Evolutionary conservation across 2,888 invertebrate species (phyloP), one percentile per base, ranked within the genome.

Genomic region (Phortica okadai): DNA sequence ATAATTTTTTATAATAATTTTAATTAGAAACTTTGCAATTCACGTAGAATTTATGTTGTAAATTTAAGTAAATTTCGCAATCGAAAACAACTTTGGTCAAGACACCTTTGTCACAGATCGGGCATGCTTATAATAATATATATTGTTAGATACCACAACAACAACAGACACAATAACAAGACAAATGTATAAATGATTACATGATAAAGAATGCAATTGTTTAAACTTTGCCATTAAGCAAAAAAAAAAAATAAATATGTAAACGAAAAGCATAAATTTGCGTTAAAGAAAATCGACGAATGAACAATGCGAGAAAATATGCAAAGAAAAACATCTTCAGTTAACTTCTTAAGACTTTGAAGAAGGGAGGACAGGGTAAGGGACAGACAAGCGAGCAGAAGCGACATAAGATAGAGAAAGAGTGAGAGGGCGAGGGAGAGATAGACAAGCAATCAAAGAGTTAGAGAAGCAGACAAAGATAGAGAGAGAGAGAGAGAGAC

Each of bases 171-270:
- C 21, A 21, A 21, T 21, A 21, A 21, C 21, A 21, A 21, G 21
- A 21, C 21, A 50, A 50, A 50, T 50, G 14, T 50, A 50, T 50
- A 50, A 11, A 50, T 50, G 8, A 5, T 50, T 54, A 14, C 41
- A 66, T 77, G 75, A 74, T 74, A 76, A 79, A 58, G 74, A 73
- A 45, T 76, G 80, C 80, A 81, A 79, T 80, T 77, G 77, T 77
- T 80, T 82, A 79, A 84, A 81, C 85, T 86, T 86, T 84, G 88
- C 79, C 85, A 88, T 88, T 88, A 76, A 77, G 11, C 16, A 70
- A 54, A 42, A 21, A 69, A 69, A 25, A 67, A 25, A 44, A n/a
- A 67, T 21, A 67, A 1, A 67, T n/a, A 21, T 21, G 21, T 14
- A 64, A 33, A 33, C 33, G 33, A 33, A 33, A 21, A 64, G 41